A percentile compares a stretch with the other conserved stretches of the same genome.
Evolutionary conservation across 1,140 invertebrate species (phyloP).

Genomic region (Pantala flavescens): DNA sequence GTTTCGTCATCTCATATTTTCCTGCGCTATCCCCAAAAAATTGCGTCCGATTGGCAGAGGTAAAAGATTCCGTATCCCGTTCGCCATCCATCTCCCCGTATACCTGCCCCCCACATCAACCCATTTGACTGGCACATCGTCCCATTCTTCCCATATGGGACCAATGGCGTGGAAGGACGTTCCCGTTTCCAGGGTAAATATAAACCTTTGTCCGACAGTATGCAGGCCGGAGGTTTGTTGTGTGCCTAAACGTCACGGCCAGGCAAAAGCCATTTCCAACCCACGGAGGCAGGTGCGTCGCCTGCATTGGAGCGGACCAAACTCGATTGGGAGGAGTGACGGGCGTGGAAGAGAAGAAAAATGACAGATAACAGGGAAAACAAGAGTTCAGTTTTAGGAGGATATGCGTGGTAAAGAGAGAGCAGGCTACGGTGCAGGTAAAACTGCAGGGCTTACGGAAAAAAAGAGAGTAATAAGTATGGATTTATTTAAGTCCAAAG

Average conservation of each 20-base stretch:
- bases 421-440: too few relatives aligned
- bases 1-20: too few relatives aligned
- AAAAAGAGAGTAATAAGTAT: too few relatives aligned
- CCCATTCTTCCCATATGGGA: neutral
- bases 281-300: conserved; percentile 4
- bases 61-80: neutral
- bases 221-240: neutral
- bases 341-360: neutral
- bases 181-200: neutral
- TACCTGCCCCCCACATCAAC: neutral
- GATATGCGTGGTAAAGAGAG: too few relatives aligned
- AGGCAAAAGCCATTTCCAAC: conserved; percentile 8
- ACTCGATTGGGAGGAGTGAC: neutral
- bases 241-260: neutral
- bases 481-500: too few relatives aligned
- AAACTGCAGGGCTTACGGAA: too few relatives aligned
- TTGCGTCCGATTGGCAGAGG: neutral
- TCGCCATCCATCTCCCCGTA: neutral
- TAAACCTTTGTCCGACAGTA: conserved; percentile 1
- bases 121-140: neutral
- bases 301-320: neutral
- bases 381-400: too few relatives aligned
- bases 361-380: too few relatives aligned
- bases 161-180: conserved; percentile 1
- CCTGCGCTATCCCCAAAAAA: too few relatives aligned